Percentiles rank a stretch among this genome's conserved stretches.
Conservation (phyloP, 2,113 vertebrate species). For the Pseudonaja textilis region DNA sequence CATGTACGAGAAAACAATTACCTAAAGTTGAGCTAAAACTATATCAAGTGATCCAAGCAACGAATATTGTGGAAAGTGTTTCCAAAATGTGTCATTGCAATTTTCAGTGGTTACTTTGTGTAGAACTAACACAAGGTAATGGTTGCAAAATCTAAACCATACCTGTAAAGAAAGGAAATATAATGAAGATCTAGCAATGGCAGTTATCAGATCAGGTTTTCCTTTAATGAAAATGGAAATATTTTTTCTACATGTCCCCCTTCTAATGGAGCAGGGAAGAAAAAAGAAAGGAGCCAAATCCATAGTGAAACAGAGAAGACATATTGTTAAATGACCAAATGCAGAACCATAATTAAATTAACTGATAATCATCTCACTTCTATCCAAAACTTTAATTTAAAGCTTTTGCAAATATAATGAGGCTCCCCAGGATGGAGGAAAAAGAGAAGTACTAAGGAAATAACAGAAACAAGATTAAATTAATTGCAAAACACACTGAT, state of each 20-base stretch:
- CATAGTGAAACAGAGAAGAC: slow-evolving; percentile 68
- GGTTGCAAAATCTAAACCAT: neutral
- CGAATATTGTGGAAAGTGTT: neutral
- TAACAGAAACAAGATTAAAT: slow-evolving; percentile 82
- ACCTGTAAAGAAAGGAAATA: neutral
- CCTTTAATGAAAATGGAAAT: slow-evolving; percentile 62
- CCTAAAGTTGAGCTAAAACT: neutral
- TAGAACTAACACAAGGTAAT: slow-evolving; percentile 16
- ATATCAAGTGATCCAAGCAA: neutral
- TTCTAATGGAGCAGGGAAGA: neutral
- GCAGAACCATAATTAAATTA: slow-evolving; percentile 81
- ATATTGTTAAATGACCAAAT: slow-evolving; percentile 70
- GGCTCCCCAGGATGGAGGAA: slow-evolving; percentile 64
- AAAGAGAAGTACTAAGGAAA: slow-evolving; percentile 68
- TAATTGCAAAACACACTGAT: slow-evolving; percentile 77
- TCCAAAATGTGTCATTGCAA: neutral
- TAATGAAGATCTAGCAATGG: slow-evolving; percentile 21
- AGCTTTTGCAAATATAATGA: slow-evolving; percentile 77
- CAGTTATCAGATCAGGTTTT: slow-evolving; percentile 67
- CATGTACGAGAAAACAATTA: neutral
- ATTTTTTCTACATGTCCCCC: slow-evolving; percentile 63
- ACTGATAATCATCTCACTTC: slow-evolving; percentile 77
- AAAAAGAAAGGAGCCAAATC: slow-evolving; percentile 17
- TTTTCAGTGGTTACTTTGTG: neutral
- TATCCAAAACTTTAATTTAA: slow-evolving; percentile 74